Conservation (phyloP, 2,113 vertebrate species). For the Bettongia penicillata region DNA sequence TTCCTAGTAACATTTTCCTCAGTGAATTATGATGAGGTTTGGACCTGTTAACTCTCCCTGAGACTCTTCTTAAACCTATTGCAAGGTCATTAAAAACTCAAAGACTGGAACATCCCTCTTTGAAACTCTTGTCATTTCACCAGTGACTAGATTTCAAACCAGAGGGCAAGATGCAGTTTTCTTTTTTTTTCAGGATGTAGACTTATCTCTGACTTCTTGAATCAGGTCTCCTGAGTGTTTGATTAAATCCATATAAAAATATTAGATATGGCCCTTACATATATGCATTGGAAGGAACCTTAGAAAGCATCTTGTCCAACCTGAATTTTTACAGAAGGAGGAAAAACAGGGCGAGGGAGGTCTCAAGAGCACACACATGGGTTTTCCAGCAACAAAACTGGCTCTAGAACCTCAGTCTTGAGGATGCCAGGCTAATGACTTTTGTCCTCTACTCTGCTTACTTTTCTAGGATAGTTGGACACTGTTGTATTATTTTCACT, state of each 20-base stretch:
- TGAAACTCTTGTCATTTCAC: neutral
- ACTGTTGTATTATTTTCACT: no score
- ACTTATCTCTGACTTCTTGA: neutral
- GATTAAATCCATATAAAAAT: neutral
- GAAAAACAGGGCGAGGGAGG: neutral
- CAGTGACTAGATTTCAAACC: conserved; percentile 34
- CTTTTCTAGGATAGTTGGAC: no score
- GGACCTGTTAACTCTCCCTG: neutral
- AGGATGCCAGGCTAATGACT: no score
- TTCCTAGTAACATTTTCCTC: neutral
- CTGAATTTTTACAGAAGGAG: neutral
- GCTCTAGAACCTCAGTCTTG: no score
- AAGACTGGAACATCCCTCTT: neutral
- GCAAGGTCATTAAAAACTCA: neutral
- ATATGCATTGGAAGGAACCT: neutral
- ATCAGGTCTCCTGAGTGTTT: conserved; percentile 7
- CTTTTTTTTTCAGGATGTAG: neutral
- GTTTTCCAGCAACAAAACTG: neutral
- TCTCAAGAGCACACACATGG: neutral
- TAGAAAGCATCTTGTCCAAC: neutral
- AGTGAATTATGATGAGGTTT: neutral
- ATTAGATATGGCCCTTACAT: neutral
- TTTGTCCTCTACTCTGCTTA: no score
- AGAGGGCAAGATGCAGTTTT: conserved; percentile 9
- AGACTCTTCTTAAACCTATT: neutral